Evolutionary conservation across 2,113 vertebrate genomes (phyloP), one percentile per base, ranked within the genome.

Genomic region (Phainopepla nitens): DNA sequence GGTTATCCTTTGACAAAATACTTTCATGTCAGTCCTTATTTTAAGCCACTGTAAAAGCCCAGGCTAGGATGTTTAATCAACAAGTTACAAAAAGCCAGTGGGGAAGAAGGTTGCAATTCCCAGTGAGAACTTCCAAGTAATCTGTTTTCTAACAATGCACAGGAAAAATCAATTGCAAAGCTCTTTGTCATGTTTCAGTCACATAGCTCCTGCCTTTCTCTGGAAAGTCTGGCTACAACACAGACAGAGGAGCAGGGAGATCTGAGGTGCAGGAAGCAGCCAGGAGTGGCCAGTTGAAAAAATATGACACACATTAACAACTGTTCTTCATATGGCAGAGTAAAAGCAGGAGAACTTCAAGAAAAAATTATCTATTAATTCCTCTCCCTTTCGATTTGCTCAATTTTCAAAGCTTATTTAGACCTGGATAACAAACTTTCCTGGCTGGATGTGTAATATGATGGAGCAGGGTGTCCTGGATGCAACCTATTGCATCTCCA

Each of bases 1-100:
- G 13, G 33, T 69, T 84, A 31, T 39, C 35, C 83, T 82, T 85
- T 78, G 76, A 91, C 51, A 90, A 94, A 96, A 83, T 70, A 86
- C 70, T 93, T 96, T 93, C 47, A 25, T 44, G 79, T 57, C 45
- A 71, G 79, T 62, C 70, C 49, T 68, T 51, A 10, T 84, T 92
- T 93, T 50, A 90, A 96, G 58, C 11, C 13, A 11, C 75, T 93
- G 91, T 44, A 87, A 89, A 89, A 84, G 45, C 76, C 45, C 41
- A 23, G 72, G 83, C 33, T 85, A 15, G 23, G 61, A 81, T 10
- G 4, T 90, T 97, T 81, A 92, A 49, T 81, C n/a, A n/a, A 61
- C n/a, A 5, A 89, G 49, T 93, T 82, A 81, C 15, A 65, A 61
- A 18, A 10, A 82, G 58, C 72, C 35, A 3, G 70, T 61, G 87